A percentile compares a stretch with the other conserved stretches of the same genome.
Evolutionary conservation across 53 echinoderm and acorn worm genomes (phyloP).

Genomic region (Pentamera pediparva): DNA sequence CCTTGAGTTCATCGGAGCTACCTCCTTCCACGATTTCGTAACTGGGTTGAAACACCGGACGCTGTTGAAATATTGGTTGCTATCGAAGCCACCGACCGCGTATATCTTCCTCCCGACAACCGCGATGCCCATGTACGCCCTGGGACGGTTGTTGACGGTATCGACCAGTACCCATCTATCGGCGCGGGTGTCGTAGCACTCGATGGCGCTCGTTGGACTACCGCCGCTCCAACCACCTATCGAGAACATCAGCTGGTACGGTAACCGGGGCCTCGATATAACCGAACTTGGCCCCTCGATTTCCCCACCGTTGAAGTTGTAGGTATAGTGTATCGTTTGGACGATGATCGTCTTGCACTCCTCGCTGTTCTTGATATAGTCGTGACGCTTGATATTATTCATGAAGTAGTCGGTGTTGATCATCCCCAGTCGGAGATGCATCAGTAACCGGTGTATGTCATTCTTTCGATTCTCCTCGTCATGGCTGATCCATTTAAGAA

Average conservation of each 20-base stretch:
- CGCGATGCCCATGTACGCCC: conserved; percentile 98
- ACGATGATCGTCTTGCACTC: conserved; percentile 68
- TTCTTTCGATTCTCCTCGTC: conserved; percentile 48
- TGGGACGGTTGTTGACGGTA: conserved; percentile 72
- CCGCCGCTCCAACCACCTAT: conserved; percentile 99
- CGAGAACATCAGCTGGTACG: conserved; percentile 79
- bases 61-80: conserved; percentile 99
- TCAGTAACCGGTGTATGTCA: conserved; percentile 56
- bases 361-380: conserved; percentile 69
- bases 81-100: conserved; percentile 94
- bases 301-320: conserved; percentile 72
- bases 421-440: conserved; percentile 88
- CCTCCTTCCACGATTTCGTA: conserved; percentile 76
- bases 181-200: conserved; percentile 94
- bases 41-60: conserved; percentile 86
- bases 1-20: conserved; percentile 91
- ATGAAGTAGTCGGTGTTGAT: conserved; percentile 99
- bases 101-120: conserved; percentile 65
- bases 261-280: conserved; percentile 60
- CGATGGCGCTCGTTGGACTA: conserved; percentile 91
- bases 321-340: conserved; percentile 94
- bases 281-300: conserved; percentile 57
- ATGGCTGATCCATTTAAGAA: conserved; percentile 79
- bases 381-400: conserved; percentile 91
- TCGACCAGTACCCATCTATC: conserved; percentile 93